Base-by-base conservation (phyloP, 2,113 vertebrate genomes). In the Otus sunia region DNA sequence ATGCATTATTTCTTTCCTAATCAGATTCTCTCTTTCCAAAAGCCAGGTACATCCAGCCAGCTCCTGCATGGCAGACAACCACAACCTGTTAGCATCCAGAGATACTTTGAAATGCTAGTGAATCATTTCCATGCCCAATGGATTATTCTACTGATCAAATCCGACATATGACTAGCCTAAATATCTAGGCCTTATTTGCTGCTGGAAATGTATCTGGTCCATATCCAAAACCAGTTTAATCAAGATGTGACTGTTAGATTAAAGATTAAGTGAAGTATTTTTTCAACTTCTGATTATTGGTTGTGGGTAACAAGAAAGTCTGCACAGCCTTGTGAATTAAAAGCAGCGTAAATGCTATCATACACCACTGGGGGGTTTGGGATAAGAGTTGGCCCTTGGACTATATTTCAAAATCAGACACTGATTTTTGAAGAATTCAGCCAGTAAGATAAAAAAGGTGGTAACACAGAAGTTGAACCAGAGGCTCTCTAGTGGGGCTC, bases 81-180 rank as follows among this genome's bases (percentile, higher is more conserved):
- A 41, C 83, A 82, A 55, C 52, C 53, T 15, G 1, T 88, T 47
- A 90, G 69, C 73, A 60, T 72, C 45, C n/a, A 92, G 56, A 55
- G 39, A 82, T 30, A 52, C 68, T 91, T 77, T 85, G 81, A 92
- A 92, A 91, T 41, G 73, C 59, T 94, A 47, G 25, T 64, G 93
- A 68, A 58, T 89, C 84, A 55, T 80, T 93, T 94, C 90, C 81
- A 29, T 64, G 67, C 50, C 92, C 74, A 94, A 41, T 52, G 85
- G 75, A 84, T 94, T 95, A 37, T 63, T 53, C 75, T 62, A 1
- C 55, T 50, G 34, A 94, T 95, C 86, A 89, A 92, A 97, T 66
- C 59, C 4, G 32, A 68, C 66, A 56, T 30, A 76, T 18, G 76
- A 83, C 88, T 56, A 82, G 68, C 37, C 76, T 63, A 78, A 89